Base-by-base conservation (phyloP, 2,113 vertebrate species). In the Macrotis lagotis region DNA sequence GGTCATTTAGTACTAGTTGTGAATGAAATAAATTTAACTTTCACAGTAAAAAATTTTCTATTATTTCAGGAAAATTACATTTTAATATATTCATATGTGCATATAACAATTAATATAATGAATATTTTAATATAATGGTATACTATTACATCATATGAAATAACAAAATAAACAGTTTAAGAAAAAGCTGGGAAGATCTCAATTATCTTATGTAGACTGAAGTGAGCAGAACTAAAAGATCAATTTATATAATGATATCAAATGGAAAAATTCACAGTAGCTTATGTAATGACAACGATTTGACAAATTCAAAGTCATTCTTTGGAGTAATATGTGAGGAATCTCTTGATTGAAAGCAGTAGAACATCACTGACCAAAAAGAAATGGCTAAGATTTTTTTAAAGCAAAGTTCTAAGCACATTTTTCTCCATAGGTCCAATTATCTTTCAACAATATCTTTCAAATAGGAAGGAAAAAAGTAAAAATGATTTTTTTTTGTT, bases 401-500 rank as follows among this genome's bases (percentile, higher is more conserved):
- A 88, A 96, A 94, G 49, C 48, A 94, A 44, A 94, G 49, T 52
- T 96, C 25, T 11, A 96, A 90, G 48, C 52, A 25, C 50, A 96
- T 96, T 96, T 95, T 94, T 93, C 90, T 95, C 51, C 91, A 59
- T 22, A 66, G 24, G 95, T 90, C 92, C 95, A 97, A 91, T 91
- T 89, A 94, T 88, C 93, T 93, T 95, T 95, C 91, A 96, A 90
- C 14, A 49, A 8, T 89, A 91, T 94, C 83, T 96, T 48, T 50
- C 44, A 93, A 91, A 31, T 59, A 53, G 95, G 93, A 93, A 31
- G 50, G 89, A 53, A 19, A 51, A 52, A 97, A 96, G 91, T 49
- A 92, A 92, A 92, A 97, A 48, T 93, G 19, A 90, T 22, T 49
- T 48, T 25, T 49, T 49, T 48, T 95, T 50, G 91, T 92, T 19